Evolutionary conservation across 2,797 vertebrate species (phyloP), one percentile per base, ranked within the genome.

Genomic region (Platalea minor): DNA sequence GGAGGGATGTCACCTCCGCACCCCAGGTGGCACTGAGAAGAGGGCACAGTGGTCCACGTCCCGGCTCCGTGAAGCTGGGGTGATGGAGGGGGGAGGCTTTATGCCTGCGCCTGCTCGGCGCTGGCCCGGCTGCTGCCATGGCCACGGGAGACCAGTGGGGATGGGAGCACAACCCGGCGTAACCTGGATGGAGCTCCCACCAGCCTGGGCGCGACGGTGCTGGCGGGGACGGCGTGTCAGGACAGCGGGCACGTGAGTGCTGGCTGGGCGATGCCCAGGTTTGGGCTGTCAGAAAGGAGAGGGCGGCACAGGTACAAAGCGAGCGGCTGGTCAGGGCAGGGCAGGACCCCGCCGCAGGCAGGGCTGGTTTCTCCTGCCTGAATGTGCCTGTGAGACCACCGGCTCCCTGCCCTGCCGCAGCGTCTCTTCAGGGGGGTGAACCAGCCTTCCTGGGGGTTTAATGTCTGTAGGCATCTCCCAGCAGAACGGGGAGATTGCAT

Each of bases 11-110:
- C 91, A 28, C 31, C 9, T 5, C 56, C 4, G 3, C 4, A 7
- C 11, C 53, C 21, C 26, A 4, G 3, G 13, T 25, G 60, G 39
- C 54, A 51, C 60, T 10, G 50, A 43, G 54, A 28, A 8, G 19
- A 28, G 45, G 86, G 45, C 23, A 17, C 13, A 7, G 61, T 0
- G 2, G n/a, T 31, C 73, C 33, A 5, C 1, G 4, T 17, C 18
- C 39, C 13, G 0, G 72, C 53, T 39, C 35, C 0, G 0, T 4
- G 37, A 35, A 45, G n/a, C 29, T 2, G 0, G 35, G 21, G 46
- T 0, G 7, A 54, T 37, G 68, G 57, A 37, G 35, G 1, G 24
- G 25, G 35, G 7, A 35, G 21, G 67, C 26, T 69, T 56, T 11
- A 33, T 39, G 35, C 35, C 61, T 24, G 25, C 1, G 6, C 28